Base-by-base conservation (phyloP, 2,888 invertebrate species). In the Agrotis segetum region DNA sequence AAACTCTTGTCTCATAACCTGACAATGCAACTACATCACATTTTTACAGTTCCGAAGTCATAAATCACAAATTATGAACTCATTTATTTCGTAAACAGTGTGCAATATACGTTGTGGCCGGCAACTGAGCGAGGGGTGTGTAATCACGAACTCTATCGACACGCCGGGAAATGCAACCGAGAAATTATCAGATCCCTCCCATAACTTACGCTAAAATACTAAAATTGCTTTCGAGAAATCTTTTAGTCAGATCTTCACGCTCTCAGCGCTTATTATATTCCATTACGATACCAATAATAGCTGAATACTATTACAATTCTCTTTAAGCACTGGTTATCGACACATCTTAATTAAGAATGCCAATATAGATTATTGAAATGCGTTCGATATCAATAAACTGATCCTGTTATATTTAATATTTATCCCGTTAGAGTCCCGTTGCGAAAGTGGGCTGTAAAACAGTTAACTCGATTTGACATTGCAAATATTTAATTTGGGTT, bases 151-250 rank as follows among this genome's bases (percentile, higher is more conserved):
- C 85, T 85, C 88, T 93, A 95, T 95, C 95, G 91, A 87, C 91
- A 89, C 91, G 91, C 89, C 88, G 90, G 90, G 91, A 93, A 93
- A 93, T 90, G 91, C 92, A 92, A 91, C 91, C 88, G 84, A 88
- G 91, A 89, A 91, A 92, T 92, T 95, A 96, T 96, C 96, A 91
- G 96, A 95, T 96, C 93, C 92, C 88, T 91, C 90, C 92, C 91
- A 95, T 96, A 95, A 94, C 93, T 95, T 93, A 93, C 91, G 92
- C 90, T 91, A 92, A 92, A 95, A 94, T 93, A 93, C 94, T 95
- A 95, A 95, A 95, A 95, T 94, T 95, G 92, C 95, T 92, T 93
- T 93, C 89, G 88, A 89, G 92, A 95, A 95, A 96, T 96, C 96
- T 93, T 92, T 91, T 88, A 89, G 88, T 88, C 88, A 91, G 92